These are phyloP conservation scores for Drosophila mercatorum DNA, from an alignment of 2,888 invertebrate species.

Conservation along the genomic window DNA sequence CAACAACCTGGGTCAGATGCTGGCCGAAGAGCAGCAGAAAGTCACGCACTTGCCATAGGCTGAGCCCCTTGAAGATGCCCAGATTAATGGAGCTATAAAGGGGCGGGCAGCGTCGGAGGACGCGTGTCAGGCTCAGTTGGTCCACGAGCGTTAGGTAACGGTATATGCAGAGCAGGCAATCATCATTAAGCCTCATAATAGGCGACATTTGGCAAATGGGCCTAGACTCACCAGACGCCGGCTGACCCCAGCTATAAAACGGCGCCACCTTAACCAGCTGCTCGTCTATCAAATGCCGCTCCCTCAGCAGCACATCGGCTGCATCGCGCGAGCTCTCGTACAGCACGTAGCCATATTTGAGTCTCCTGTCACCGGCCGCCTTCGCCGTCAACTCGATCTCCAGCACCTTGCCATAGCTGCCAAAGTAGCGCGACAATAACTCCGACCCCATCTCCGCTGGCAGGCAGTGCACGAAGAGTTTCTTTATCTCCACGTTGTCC, in stretches of 20 bases:
- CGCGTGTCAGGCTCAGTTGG: slow-evolving; percentile 9
- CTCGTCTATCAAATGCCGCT: neutral
- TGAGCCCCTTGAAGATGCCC: slow-evolving; percentile 1
- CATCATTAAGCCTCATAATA: slow-evolving; percentile 7
- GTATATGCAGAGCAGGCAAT: slow-evolving; percentile 13
- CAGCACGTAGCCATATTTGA: slow-evolving; percentile 1
- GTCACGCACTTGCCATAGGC: slow-evolving; percentile 5
- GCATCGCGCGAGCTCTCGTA: slow-evolving; percentile 7
- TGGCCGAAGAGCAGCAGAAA: slow-evolving; percentile 2
- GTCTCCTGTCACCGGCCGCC: neutral
- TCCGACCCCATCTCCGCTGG: neutral
- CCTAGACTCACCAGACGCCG: neutral
- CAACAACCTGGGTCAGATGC: neutral
- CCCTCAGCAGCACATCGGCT: slow-evolving; percentile 7
- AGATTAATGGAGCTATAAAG: slow-evolving; percentile 9
- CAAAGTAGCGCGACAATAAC: neutral
- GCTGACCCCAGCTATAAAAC: slow-evolving; percentile 17
- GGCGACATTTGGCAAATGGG: slow-evolving; percentile 6
- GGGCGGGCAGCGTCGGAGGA: slow-evolving; percentile 1
- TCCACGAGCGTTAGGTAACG: slow-evolving; percentile 8
- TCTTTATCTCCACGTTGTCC: slow-evolving; percentile 5
- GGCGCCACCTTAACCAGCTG: slow-evolving; percentile 3
- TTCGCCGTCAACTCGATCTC: slow-evolving; percentile 2
- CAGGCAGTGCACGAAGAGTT: neutral
- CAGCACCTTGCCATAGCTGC: slow-evolving; percentile 5